These are phyloP conservation scores for Heliconius eleuchia DNA, from an alignment of 1,140 invertebrate species.

Conservation along the genomic window DNA sequence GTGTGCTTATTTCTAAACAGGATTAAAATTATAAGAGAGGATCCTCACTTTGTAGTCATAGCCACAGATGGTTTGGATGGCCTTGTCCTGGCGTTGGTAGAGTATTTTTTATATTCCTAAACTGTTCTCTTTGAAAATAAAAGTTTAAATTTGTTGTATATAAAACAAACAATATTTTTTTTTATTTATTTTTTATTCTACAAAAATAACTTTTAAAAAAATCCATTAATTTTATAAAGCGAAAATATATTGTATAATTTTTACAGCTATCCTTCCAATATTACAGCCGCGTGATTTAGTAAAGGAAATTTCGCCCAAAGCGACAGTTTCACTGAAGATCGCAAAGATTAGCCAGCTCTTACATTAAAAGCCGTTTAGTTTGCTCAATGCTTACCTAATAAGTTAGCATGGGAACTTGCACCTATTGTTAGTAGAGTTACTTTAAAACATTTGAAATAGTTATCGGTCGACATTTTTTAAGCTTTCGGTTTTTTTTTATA, in stretches of 20 bases:
- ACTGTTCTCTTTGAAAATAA: neutral
- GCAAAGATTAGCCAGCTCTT: slow-evolving; percentile 37
- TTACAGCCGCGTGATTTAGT: slow-evolving; percentile 38
- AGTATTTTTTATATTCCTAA: too few species aligned
- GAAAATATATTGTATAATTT: neutral
- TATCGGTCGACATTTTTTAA: neutral
- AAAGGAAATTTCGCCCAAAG: slow-evolving; percentile 41
- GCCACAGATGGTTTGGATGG: too few species aligned
- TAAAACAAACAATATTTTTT: too few species aligned
- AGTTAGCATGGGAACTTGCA: slow-evolving; percentile 43
- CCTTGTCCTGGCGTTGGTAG: too few species aligned
- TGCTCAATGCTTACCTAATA: slow-evolving; percentile 41
- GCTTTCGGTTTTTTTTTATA: neutral
- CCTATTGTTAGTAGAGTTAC: slow-evolving; percentile 41
- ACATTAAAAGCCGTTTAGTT: slow-evolving; percentile 44
- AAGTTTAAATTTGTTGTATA: neutral
- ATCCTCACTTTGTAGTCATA: too few species aligned
- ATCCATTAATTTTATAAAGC: too few species aligned
- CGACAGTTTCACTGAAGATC: slow-evolving; percentile 44
- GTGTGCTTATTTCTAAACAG: too few species aligned
- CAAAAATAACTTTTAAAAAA: too few species aligned
- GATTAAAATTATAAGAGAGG: too few species aligned
- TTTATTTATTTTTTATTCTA: too few species aligned
- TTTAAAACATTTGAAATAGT: slow-evolving; percentile 2
- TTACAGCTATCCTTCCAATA: neutral